Conservation (phyloP, 2,113 vertebrate genomes). For the Hystrix cristata region DNA sequence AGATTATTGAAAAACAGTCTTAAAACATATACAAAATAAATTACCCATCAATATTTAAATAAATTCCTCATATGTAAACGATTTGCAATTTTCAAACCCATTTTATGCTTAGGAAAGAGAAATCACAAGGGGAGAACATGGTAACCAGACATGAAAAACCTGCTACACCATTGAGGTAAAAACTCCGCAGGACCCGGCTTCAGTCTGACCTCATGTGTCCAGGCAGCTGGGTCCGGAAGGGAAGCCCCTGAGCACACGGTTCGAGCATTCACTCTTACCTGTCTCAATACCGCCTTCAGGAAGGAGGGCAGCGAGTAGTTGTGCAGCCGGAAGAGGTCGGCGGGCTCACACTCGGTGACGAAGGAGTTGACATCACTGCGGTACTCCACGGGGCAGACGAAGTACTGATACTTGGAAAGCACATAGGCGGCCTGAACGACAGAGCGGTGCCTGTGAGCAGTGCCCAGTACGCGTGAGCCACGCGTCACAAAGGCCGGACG, state of each 20-base stretch:
- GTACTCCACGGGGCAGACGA: constrained; percentile 96
- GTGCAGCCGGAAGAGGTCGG: constrained; percentile 95
- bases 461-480: rapidly evolving
- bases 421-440: constrained; percentile 93
- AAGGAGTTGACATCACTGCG: constrained; percentile 95
- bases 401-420: constrained; percentile 95
- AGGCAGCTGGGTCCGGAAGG: neutral
- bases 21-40: constrained; percentile 55
- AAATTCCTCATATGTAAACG: neutral
- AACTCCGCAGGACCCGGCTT: neutral
- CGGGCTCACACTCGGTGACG: constrained; percentile 94
- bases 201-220: neutral
- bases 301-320: constrained; percentile 92
- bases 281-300: constrained; percentile 89
- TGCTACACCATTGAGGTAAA: neutral
- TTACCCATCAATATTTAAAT: constrained; percentile 4
- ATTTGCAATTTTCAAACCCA: neutral
- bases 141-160: neutral
- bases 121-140: neutral
- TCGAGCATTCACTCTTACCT: constrained; percentile 87
- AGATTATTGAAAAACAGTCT: neutral
- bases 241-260: neutral
- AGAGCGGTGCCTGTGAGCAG: constrained; percentile 62
- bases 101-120: constrained; percentile 14
- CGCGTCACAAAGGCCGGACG: neutral